Evolutionary conservation across 1,140 invertebrate genomes (phyloP), one percentile per base, ranked within the genome.

Genomic region (Drosophila jambulina): DNA sequence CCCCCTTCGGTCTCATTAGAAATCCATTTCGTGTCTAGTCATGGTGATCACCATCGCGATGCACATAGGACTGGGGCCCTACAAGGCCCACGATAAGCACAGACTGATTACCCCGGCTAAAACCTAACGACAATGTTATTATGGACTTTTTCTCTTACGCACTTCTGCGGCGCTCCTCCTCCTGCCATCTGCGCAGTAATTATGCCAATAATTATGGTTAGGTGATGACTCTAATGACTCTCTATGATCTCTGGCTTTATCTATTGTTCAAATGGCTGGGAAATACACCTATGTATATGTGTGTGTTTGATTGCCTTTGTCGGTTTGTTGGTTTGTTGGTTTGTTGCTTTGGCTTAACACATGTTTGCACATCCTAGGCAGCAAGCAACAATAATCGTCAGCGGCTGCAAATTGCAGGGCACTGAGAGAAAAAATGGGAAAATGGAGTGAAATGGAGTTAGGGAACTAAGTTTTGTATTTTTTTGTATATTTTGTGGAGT

Each of bases 331-430:
- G 71, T 40, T 76, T 62, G 51, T 70, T 53, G 32, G 57, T 62
- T 78, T 70, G 57, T 74, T 82, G 76, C 83, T 83, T 87, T 85
- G 75, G 57, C 81, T 81, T 84, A 75, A 81, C 78, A 85, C 74
- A 70, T 85, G 82, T 85, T 81, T 85, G 78, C 74, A 69, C 67
- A 65, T 17, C 36, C 36, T 10, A 25, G 12, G 36, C 12, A 42
- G 58, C 42, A 49, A 48, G 60, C 38, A 69, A 40, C 67, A 69
- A 43, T 45, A 38, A 68, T 68, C 76, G 67, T 21, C 46, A 78
- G 43, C 29, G 49, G 29, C 38, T 62, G 75, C 62, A 29, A 42
- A 29, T n/a, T 21, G 64, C 59, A 48, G 38, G 21, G 21, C 32
- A 54, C 32, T 38, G 51, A 36, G 51, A 4, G 32, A 23, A 54